A percentile compares a stretch with the other conserved stretches of the same genome.
Evolutionary conservation across 2,888 invertebrate species (phyloP).

Genomic region (Ophion ventricosus): DNA sequence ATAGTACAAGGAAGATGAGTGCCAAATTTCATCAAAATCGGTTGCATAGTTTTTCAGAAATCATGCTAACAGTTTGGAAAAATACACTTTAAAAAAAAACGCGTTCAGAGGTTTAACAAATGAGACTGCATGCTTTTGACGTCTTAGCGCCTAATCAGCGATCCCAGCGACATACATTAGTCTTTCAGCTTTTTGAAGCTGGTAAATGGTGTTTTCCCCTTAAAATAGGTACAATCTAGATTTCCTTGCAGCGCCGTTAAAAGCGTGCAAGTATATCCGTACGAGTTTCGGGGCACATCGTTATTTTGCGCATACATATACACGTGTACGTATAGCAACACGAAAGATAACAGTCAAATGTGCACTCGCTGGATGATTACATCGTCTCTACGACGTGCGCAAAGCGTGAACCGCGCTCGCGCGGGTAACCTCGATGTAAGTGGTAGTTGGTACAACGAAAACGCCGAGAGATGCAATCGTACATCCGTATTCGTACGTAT

Average conservation of each 20-base stretch:
- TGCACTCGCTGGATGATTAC: constrained; percentile 35
- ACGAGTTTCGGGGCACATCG: background rate
- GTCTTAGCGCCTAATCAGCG: too few relatives aligned
- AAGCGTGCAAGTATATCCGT: constrained; percentile 1
- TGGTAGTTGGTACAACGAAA: constrained; percentile 32
- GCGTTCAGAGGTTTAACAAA: too few relatives aligned
- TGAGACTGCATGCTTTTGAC: too few relatives aligned
- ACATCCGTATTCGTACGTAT: constrained; percentile 1
- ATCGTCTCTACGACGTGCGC: constrained; percentile 38
- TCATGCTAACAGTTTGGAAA: too few relatives aligned
- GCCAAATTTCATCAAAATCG: too few relatives aligned
- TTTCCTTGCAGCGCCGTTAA: constrained; percentile 18
- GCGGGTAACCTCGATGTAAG: constrained; percentile 8
- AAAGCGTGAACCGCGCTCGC: constrained; percentile 15
- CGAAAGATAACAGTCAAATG: constrained; percentile 32
- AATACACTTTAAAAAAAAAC: too few relatives aligned
- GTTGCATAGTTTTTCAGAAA: too few relatives aligned
- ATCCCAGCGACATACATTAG: too few relatives aligned
- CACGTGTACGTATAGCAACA: constrained; percentile 4
- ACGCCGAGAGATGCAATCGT: constrained; percentile 12
- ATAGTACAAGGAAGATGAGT: too few relatives aligned
- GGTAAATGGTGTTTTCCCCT: too few relatives aligned
- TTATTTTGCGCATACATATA: background rate
- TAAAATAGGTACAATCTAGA: constrained; percentile 3
- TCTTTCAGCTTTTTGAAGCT: too few relatives aligned